Base-by-base conservation (phyloP, 2,888 invertebrate genomes). In the Zaprionus obscuricornis region DNA sequence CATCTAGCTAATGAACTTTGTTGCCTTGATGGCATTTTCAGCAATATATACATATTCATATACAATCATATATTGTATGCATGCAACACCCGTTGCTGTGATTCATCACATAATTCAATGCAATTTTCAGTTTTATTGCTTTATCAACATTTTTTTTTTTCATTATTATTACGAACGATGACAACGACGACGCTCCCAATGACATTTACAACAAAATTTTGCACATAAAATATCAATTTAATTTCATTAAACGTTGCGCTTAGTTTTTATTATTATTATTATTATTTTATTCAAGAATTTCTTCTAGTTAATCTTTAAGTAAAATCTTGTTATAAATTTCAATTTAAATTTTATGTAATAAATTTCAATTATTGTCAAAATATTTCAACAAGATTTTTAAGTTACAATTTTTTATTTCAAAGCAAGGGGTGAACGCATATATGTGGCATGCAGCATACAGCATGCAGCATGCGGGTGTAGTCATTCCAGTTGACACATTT, bases 401-500 rank as follows among this genome's bases (percentile, higher is more conserved):
- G 8, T 27, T 27, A 2, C 10, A 10, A 10, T 27, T 27, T 27
- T 4, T 2, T n/a, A 27, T 27, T 27, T 27, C 27, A 27, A 27
- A 24, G 3, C 13, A 18, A 14, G 3, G 3, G 11, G 7, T 26
- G 43, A n/a, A n/a, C n/a, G n/a, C n/a, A n/a, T n/a, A n/a, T 11
- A 11, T 14, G 31, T 33, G 7, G 20, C n/a, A 6, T 26, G 22
- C 8, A 11, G 42, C 29, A 37, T n/a, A n/a, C n/a, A n/a, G n/a
- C n/a, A n/a, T 31, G 36, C 13, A 6, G 42, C 29, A 68, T 71
- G 72, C 67, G 66, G 68, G 66, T 37, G 39, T 22, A 34, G 37
- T 11, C 5, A 46, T 60, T 55, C 62, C 68, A 68, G 27, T n/a
- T 68, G 72, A 72, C 68, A 68, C 51, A 68, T 72, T 66, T 68